Base-by-base conservation (phyloP, 2,888 invertebrate species). In the Agrochola circellaris region DNA sequence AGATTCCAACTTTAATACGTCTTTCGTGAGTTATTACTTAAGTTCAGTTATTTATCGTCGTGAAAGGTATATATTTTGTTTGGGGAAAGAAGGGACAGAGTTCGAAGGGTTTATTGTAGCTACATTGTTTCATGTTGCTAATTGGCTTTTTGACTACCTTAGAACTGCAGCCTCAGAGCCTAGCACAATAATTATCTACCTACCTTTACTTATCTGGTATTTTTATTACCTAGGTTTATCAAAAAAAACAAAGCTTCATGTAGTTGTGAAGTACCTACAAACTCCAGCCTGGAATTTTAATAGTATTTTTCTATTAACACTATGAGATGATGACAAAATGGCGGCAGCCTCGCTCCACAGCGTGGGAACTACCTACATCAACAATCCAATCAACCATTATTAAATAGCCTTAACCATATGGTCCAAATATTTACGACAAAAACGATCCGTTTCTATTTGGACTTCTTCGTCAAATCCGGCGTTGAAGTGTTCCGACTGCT, bases 1-100 rank as follows among this genome's bases (percentile, higher is more conserved):
- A 79, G 80, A 79, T 79, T 66, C 51, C 9, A 75, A 79, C 66
- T 79, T 82, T 74, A 82, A 74, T 73, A 75, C 60, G 76, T 66
- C 62, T 77, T 65, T 34, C 26, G 75, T 81, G 65, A 87, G 62
- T 79, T 87, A 87, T 83, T 73, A 58, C 70, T 11, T 30, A 61
- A 81, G 76, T 81, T 84, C 0, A n/a, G 74, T 75, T 81, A 75
- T 83, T 77, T 84, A 79, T 77, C 65, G 73, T 34, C 23, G 20
- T 58, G 3, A 13, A 42, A n/a, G 58, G 15, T 56, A 30, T 54
- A 11, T 70, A 34, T n/a, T 62, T 78, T 45, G 11, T 60, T 64
- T 79, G 7, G 23, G 17, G 45, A 45, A 30, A 51, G 1, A 6
- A 17, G 38, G 23, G 6, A n/a, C 7, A n/a, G 17, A n/a, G 2